phyloP scores from a whole-genome alignment of 2,888 invertebrate genomes.

The Catocala nupta region DNA sequence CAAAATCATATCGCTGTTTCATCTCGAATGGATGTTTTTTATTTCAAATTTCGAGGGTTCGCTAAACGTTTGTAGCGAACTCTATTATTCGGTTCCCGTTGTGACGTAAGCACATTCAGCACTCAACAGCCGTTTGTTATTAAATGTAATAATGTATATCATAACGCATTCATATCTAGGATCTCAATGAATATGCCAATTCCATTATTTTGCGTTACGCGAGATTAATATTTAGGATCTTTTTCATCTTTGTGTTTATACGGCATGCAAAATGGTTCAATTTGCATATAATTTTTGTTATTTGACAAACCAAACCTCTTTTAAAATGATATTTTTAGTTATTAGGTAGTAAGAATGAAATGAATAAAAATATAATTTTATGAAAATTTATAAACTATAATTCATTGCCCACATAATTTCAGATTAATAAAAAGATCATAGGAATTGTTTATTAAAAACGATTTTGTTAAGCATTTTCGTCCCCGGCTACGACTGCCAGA shows the following conservation, averaged over 20 bases:
- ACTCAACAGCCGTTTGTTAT: conserved; percentile 82
- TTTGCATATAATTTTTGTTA: conserved; percentile 1
- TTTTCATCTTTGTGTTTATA: conserved; percentile 26
- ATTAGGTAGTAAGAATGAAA: no score
- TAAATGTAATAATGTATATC: conserved; percentile 84
- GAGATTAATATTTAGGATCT: conserved; percentile 49
- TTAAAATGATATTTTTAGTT: neutral
- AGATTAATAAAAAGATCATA: neutral
- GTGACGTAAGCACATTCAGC: conserved; percentile 84
- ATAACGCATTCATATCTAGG: conserved; percentile 84
- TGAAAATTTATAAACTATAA: no score
- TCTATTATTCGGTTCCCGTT: conserved; percentile 83
- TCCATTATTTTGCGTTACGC: conserved; percentile 62
- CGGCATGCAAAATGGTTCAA: neutral
- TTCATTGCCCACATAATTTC: no score
- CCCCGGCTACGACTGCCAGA: neutral
- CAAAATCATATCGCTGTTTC: conserved; percentile 86
- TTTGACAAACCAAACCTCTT: neutral
- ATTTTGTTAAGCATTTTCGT: neutral
- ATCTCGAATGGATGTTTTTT: conserved; percentile 85
- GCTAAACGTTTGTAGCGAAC: conserved; percentile 85
- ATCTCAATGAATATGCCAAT: conserved; percentile 83
- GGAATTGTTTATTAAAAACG: neutral
- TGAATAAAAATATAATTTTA: no score
- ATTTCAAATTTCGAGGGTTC: conserved; percentile 86